These are phyloP conservation scores for Leuciscus idus DNA, from an alignment of 2,113 vertebrate species.

Conservation along the genomic window DNA sequence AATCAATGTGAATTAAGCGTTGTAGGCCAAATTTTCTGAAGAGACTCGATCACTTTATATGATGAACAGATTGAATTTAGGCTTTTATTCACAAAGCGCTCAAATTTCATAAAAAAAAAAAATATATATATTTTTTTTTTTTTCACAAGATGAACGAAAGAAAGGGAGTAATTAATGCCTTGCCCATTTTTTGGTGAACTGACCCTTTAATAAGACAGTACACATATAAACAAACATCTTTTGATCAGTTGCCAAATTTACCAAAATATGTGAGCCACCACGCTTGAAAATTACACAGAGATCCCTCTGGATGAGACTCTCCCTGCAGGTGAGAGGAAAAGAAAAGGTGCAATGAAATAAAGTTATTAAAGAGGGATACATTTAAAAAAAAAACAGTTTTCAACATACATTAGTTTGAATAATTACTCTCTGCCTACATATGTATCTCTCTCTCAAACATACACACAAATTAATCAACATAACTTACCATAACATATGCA, in stretches of 20 bases:
- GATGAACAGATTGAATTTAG: no score
- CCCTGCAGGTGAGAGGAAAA: constrained; percentile 60
- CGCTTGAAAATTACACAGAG: constrained; percentile 81
- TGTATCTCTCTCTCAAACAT: not conserved
- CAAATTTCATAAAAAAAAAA: no score
- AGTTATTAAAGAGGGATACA: not conserved
- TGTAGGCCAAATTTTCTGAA: no score
- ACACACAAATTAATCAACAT: constrained; percentile 15
- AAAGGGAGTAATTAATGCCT: no score
- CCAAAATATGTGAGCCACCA: constrained; percentile 86
- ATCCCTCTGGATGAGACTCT: constrained; percentile 74
- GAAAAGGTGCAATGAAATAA: not conserved
- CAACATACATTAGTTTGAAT: not conserved
- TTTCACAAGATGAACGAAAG: no score
- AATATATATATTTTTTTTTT: no score
- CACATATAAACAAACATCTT: not conserved
- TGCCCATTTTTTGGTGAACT: no score
- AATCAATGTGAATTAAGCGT: no score
- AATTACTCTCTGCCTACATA: not conserved
- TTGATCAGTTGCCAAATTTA: constrained; percentile 63
- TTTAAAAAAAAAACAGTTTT: no score
- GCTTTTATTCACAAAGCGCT: no score
- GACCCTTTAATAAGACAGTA: not conserved
- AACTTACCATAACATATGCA: constrained; percentile 84
- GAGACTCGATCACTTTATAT: no score